A percentile compares a stretch with the other conserved stretches of the same genome.
Evolutionary conservation across 2,888 invertebrate species (phyloP).

Genomic region (Caenorhabditis sp.): DNA sequence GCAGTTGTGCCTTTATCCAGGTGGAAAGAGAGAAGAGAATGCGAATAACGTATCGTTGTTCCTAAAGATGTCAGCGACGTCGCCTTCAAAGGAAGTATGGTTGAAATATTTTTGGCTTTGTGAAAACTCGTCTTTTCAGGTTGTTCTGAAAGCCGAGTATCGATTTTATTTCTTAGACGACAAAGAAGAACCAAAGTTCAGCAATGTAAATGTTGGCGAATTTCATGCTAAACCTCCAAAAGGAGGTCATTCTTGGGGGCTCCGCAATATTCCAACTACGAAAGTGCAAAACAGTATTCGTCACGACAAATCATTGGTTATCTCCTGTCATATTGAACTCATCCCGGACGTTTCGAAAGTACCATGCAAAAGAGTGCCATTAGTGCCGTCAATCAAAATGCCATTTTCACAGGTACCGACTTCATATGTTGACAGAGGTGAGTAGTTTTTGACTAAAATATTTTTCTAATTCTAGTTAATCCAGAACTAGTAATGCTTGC

Average conservation of each 20-base stretch:
- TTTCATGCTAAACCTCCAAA: conserved; percentile 79
- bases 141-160: conserved; percentile 79
- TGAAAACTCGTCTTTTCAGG: conserved; percentile 55
- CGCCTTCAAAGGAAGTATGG: conserved; percentile 72
- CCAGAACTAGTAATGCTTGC: conserved; percentile 67
- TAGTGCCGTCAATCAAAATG: conserved; percentile 27
- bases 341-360: conserved; percentile 74
- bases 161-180: conserved; percentile 79
- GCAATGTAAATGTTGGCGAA: conserved; percentile 79
- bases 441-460: neutral
- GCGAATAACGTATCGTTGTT: conserved; percentile 77
- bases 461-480: conserved; percentile 17
- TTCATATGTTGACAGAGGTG: conserved; percentile 45
- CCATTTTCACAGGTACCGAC: conserved; percentile 32
- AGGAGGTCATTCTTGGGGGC: conserved; percentile 79
- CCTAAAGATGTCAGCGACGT: conserved; percentile 78
- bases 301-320: conserved; percentile 76
- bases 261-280: conserved; percentile 77
- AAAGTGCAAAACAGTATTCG: conserved; percentile 76
- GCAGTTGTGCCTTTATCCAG: conserved; percentile 79
- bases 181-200: conserved; percentile 73
- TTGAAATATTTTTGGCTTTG: too few species aligned
- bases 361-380: conserved; percentile 61
- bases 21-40: conserved; percentile 79
- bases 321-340: conserved; percentile 78